Percentiles rank a stretch among this genome's conserved stretches.
These are phyloP conservation scores for Danaus melanippus DNA, from an alignment of 1,140 invertebrate genomes.

Conservation along the genomic window DNA sequence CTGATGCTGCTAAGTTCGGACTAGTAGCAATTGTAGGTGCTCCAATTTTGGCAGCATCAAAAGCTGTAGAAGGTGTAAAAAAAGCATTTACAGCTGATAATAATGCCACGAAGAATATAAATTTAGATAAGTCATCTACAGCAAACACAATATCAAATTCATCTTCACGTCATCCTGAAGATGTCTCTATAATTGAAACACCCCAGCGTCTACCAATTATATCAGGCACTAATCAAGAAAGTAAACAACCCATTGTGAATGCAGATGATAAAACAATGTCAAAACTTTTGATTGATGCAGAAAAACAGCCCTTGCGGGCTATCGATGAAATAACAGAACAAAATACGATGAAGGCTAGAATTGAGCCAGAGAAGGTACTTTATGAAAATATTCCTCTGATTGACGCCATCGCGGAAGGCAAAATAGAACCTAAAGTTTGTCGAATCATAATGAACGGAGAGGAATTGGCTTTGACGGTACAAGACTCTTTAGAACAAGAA, in stretches of 20 bases:
- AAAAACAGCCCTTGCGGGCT: slow-evolving; percentile 59
- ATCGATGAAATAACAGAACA: slow-evolving; percentile 66
- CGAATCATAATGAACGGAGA: slow-evolving; percentile 74
- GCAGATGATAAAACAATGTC: slow-evolving; percentile 44
- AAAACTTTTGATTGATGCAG: slow-evolving; percentile 53
- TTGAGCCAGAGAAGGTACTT: slow-evolving; percentile 34
- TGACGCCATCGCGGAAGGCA: slow-evolving; percentile 82
- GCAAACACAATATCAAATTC: not conserved
- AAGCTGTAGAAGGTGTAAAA: slow-evolving; percentile 65
- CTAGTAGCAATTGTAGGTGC: slow-evolving; percentile 80
- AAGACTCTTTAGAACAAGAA: slow-evolving; percentile 76
- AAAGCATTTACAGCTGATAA: slow-evolving; percentile 64
- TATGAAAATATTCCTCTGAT: slow-evolving; percentile 72
- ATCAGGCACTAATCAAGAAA: not conserved
- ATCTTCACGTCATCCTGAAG: not conserved
- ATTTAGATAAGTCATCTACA: slow-evolving; percentile 1
- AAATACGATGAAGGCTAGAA: slow-evolving; percentile 50
- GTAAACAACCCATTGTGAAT: not conserved
- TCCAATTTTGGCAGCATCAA: slow-evolving; percentile 78
- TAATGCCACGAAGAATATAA: slow-evolving; percentile 50
- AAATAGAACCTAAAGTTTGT: slow-evolving; percentile 83
- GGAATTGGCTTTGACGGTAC: slow-evolving; percentile 74
- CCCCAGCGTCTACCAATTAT: not conserved
- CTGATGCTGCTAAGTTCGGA: slow-evolving; percentile 83
- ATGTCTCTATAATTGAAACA: not conserved